Conservation (phyloP, 92 coral and sea anemone genomes). For the Phenganax stokvisi region DNA sequence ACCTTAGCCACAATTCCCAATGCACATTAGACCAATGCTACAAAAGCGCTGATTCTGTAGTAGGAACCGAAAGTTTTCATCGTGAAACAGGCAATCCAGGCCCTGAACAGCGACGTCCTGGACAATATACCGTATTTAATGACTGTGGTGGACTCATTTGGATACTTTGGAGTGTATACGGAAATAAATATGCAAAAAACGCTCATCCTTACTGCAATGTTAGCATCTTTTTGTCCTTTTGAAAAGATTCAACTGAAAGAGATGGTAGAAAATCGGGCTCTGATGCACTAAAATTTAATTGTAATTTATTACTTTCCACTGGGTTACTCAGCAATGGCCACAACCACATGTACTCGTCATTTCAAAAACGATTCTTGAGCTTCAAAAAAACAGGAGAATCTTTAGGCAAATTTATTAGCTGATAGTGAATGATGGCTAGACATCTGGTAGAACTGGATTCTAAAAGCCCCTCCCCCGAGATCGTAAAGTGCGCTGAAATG, state of each 20-base stretch:
- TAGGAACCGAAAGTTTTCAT: slow-evolving; percentile 48
- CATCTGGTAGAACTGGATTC: too few relatives aligned
- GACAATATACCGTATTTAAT: slow-evolving; percentile 45
- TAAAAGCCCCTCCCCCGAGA: too few relatives aligned
- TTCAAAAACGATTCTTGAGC: slow-evolving; percentile 45
- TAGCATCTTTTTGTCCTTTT: too few relatives aligned
- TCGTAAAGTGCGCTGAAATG: too few relatives aligned
- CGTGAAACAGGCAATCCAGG: slow-evolving; percentile 48
- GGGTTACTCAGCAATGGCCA: too few relatives aligned
- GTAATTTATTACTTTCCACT: too few relatives aligned
- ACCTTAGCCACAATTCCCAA: slow-evolving; percentile 50
- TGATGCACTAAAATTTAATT: too few relatives aligned
- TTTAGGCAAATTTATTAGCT: too few relatives aligned
- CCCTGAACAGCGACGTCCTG: slow-evolving; percentile 46
- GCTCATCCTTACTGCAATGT: background rate
- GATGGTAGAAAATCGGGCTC: too few relatives aligned
- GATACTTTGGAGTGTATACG: slow-evolving; percentile 37
- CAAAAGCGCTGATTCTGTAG: slow-evolving; percentile 17
- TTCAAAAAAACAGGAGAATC: slow-evolving; percentile 31
- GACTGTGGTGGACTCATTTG: slow-evolving; percentile 36
- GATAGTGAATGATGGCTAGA: too few relatives aligned
- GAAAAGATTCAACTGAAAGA: too few relatives aligned
- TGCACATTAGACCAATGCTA: slow-evolving; percentile 44
- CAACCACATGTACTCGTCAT: slow-evolving; percentile 1
- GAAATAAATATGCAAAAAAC: slow-evolving; percentile 37